Evolutionary conservation across 2,113 vertebrate genomes (phyloP).

Genomic region (Anoura caudifer): DNA sequence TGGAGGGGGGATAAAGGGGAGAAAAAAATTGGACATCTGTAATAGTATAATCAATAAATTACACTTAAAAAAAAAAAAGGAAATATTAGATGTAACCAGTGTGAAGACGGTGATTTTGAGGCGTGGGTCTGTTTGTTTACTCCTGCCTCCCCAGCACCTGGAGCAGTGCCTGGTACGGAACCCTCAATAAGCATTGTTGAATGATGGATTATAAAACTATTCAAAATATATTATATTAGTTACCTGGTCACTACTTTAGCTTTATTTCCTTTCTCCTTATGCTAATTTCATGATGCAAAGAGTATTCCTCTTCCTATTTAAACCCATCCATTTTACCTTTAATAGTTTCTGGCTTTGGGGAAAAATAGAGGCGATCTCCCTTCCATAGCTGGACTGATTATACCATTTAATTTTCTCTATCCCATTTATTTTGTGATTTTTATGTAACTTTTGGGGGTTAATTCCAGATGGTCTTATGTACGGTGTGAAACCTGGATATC

Average conservation of each 20-base stretch:
- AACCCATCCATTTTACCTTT: background rate
- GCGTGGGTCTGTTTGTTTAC: background rate
- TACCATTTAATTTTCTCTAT: background rate
- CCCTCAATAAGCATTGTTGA: background rate
- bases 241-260: background rate
- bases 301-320: slow-evolving; percentile 15
- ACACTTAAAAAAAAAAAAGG: too few relatives aligned
- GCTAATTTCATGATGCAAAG: slow-evolving; percentile 19
- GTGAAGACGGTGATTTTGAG: background rate
- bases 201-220: background rate
- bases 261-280: background rate
- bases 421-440: slow-evolving; percentile 7
- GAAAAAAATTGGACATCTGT: too few relatives aligned
- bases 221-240: slow-evolving; percentile 4
- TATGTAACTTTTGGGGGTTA: background rate
- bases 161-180: background rate
- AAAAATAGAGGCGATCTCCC: background rate
- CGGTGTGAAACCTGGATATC: background rate
- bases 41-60: too few relatives aligned
- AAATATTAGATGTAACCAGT: background rate
- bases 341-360: background rate
- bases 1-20: too few relatives aligned
- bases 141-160: background rate
- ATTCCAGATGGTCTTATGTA: background rate
- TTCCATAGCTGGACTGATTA: background rate